phyloP scores from a whole-genome alignment of 2,888 invertebrate genomes.

The Malthinus seriepunctatus region DNA sequence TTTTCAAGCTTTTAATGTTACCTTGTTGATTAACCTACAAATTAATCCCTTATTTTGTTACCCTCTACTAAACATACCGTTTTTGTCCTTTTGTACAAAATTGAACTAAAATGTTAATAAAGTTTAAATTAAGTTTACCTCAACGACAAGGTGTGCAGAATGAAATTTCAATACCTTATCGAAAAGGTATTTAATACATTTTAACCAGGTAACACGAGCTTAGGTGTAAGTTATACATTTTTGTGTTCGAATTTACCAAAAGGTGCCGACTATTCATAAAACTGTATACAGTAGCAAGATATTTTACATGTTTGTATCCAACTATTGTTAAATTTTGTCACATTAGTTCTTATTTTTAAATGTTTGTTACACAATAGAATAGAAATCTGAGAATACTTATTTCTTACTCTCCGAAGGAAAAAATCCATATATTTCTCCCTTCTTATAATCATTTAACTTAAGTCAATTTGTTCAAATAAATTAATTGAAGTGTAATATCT shows the following conservation, averaged over 20 bases:
- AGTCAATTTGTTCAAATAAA: constrained; percentile 31
- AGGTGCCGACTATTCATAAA: constrained; percentile 42
- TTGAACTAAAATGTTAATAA: too few relatives aligned
- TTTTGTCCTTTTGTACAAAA: too few relatives aligned
- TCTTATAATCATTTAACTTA: too few relatives aligned
- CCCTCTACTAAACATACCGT: too few relatives aligned
- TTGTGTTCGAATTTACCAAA: constrained; percentile 38
- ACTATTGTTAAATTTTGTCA: constrained; percentile 24
- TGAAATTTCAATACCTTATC: constrained; percentile 26
- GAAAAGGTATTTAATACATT: constrained; percentile 44
- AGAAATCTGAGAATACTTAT: constrained; percentile 3
- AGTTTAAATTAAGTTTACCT: too few relatives aligned
- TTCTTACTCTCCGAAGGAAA: neutral
- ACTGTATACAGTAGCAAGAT: constrained; percentile 28
- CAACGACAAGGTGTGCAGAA: neutral
- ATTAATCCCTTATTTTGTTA: too few relatives aligned
- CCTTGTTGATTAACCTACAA: too few relatives aligned
- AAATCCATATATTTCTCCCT: neutral
- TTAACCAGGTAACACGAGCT: constrained; percentile 52
- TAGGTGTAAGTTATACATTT: constrained; percentile 50
- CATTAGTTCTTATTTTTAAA: constrained; percentile 21
- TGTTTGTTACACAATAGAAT: constrained; percentile 6
- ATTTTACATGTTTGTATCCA: constrained; percentile 33
- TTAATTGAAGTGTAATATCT: constrained; percentile 48
- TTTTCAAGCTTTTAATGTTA: too few relatives aligned